Evolutionary conservation across 2,797 vertebrate genomes (phyloP).

Genomic region (Notolepis coatsorum): DNA sequence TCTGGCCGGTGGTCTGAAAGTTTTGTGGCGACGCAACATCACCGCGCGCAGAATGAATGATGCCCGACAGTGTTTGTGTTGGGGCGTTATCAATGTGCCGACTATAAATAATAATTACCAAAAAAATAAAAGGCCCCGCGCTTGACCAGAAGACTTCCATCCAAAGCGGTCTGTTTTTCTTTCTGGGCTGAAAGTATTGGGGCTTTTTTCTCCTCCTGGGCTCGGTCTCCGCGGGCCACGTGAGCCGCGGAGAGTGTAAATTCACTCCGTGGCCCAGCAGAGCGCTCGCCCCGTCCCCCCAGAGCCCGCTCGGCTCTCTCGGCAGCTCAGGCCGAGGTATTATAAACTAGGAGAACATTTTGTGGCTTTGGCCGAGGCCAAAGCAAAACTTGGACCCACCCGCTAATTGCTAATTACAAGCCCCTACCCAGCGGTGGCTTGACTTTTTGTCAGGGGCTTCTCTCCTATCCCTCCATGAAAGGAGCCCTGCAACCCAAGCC

Average conservation of each 20-base stretch:
- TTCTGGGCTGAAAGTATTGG: conserved; percentile 76
- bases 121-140: conserved; percentile 72
- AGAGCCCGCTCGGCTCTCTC: conserved; percentile 61
- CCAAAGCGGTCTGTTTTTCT: conserved; percentile 80
- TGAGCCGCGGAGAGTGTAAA: conserved; percentile 74
- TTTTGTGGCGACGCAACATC: conserved; percentile 84
- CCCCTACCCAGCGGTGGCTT: conserved; percentile 82
- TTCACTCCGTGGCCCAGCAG: conserved; percentile 60
- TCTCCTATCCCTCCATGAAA: conserved; percentile 74
- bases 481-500: conserved; percentile 74
- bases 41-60: conserved; percentile 82
- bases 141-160: conserved; percentile 83
- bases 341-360: conserved; percentile 85
- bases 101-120: conserved; percentile 87
- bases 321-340: conserved; percentile 77
- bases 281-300: conserved; percentile 66
- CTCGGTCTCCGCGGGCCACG: conserved; percentile 50
- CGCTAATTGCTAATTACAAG: conserved; percentile 89
- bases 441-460: conserved; percentile 84
- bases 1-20: conserved; percentile 86
- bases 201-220: conserved; percentile 65
- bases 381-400: conserved; percentile 84
- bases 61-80: conserved; percentile 86
- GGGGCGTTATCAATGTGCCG: conserved; percentile 85
- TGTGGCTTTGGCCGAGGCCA: conserved; percentile 82